Evolutionary conservation across 2,888 invertebrate species (phyloP), one percentile per base, ranked within the genome.

Genomic region (Autographa gamma): DNA sequence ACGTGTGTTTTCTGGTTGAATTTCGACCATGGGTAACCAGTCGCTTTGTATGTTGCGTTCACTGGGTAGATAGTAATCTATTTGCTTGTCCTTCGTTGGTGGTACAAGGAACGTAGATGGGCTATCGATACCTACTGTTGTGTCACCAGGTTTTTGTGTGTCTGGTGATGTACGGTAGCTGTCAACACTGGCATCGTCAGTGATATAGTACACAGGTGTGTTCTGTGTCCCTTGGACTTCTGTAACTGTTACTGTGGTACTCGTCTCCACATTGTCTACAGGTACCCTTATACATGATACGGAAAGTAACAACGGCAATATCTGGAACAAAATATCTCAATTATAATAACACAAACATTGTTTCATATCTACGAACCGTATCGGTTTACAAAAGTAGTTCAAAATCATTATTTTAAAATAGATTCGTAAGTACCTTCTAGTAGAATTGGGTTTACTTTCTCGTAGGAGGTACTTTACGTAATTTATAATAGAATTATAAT

Each of bases 71-170:
- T 90, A 90, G 62, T 90, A 92, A 56, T 91, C 89, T 3, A 83
- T 73, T 72, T 90, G 89, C 69, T 86, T 87, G 34, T 87, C 88
- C 69, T 86, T 83, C 56, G 86, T 74, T 0, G 95, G 95, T 54
- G 95, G 95, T 61, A 93, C 71, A 18, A 95, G 87, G 76, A 92
- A 92, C 0, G 94, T 92, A 0, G 92, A 91, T n/a, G 92, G 93
- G 59, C 92, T 90, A 0, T 84, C 85, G 32, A 87, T 73, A 3
- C 77, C 79, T 60, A 90, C 92, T 1, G 88, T 77, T 54, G 86
- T 79, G 76, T 91, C 90, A 59, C 87, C 88, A 11, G 88, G 85
- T 60, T 86, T 88, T 60, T 93, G 88, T 31, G 90, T 86, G 63
- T 90, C 88, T 2, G 93, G 92, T 25, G 93, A 93, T 56, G 92